Base-by-base conservation (phyloP, 2,888 invertebrate species). In the Arctia plantaginis region DNA sequence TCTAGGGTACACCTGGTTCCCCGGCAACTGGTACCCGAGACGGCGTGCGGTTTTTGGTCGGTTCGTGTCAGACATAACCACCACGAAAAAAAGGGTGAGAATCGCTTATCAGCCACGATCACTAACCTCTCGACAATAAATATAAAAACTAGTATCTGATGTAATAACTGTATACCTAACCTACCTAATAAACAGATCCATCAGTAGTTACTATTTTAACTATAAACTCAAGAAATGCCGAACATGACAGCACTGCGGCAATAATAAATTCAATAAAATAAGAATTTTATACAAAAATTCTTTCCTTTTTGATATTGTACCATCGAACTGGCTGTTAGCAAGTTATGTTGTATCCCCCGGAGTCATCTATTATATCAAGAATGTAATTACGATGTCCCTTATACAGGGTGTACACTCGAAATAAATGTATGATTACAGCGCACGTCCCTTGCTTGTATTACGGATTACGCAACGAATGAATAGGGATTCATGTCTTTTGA, bases 401-500 rank as follows among this genome's bases (percentile, higher is more conserved):
- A 64, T 44, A 55, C 51, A 71, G 67, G 72, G 78, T 59, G 70
- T 64, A 76, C 77, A 71, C 77, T 74, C 73, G 75, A 85, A 80
- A 83, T 82, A 86, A 86, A 87, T 86, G 81, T 86, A 82, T 85
- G 77, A 84, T 86, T 77, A 80, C 75, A 74, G 71, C 70, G 78
- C 59, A 71, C 72, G 77, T 67, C 82, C 79, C 80, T 73, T 73
- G 51, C 66, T 75, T 71, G 77, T 23, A 55, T 35, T 15, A 69
- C 67, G 69, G 79, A 84, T 75, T 74, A 72, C 30, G 18, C 12
- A 47, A 12, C n/a, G n/a, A 13, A 73, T 74, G 78, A 13, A 68
- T 35, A 71, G 66, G 59, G 30, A 76, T 80, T 55, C 27, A 55
- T 55, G 66, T 41, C 39, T 55, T 72, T 55, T 66, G 15, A 30